Evolutionary conservation across 2,113 vertebrate species (phyloP).

Genomic region (Oreamnos americanus): DNA sequence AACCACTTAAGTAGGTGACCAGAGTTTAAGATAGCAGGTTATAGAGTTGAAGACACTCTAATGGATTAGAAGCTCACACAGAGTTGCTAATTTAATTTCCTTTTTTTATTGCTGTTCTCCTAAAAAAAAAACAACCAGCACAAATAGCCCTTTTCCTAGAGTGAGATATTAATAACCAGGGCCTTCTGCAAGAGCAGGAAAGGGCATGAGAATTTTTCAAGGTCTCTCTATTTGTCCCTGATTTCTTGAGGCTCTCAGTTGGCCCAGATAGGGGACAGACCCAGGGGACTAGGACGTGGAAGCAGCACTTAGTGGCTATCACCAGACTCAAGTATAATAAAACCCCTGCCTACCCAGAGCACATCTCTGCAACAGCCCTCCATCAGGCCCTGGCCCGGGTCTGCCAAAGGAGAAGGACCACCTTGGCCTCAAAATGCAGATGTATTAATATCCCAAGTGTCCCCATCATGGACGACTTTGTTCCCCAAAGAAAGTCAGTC

Average conservation of each 20-base stretch:
- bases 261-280: not conserved
- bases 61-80: not conserved
- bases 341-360: not conserved
- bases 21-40: conserved; percentile 49
- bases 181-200: conserved; percentile 55
- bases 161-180: conserved; percentile 50
- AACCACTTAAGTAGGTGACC: not conserved
- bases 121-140: not conserved
- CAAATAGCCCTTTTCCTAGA: not conserved
- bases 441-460: not conserved
- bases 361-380: not conserved
- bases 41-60: conserved; percentile 42
- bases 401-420: conserved; percentile 31
- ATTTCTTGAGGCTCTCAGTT: conserved; percentile 37
- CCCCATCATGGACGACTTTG: not conserved
- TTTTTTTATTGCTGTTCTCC: conserved; percentile 60
- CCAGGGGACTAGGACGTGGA: conserved; percentile 49
- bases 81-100: conserved; percentile 75
- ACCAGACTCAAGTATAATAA: not conserved
- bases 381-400: not conserved
- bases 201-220: conserved; percentile 57
- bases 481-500: not conserved
- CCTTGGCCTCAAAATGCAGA: not conserved
- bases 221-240: conserved; percentile 65
- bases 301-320: not conserved